A percentile compares a stretch with the other conserved stretches of the same genome.
phyloP scores from a whole-genome alignment of 2,888 invertebrate species.

The Clivina fossor region DNA sequence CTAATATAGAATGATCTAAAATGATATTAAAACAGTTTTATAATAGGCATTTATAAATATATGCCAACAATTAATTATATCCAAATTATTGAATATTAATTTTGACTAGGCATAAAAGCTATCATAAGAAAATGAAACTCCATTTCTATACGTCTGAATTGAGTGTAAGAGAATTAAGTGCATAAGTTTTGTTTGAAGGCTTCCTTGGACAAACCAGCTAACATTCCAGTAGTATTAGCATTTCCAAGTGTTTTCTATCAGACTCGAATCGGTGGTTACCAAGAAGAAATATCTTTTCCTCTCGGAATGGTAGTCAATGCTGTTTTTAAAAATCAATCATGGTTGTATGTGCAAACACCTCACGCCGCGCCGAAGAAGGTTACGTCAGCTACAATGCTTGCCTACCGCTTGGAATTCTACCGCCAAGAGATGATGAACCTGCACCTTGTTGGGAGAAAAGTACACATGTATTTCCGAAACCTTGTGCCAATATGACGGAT shows the following conservation, averaged over 20 bases:
- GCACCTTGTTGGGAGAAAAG: constrained; percentile 80
- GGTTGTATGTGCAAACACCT: constrained; percentile 83
- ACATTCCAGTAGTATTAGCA: constrained; percentile 81
- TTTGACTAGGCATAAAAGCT: too few relatives aligned
- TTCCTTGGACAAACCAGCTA: constrained; percentile 76
- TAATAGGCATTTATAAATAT: too few relatives aligned
- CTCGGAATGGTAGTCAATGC: constrained; percentile 85
- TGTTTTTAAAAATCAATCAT: constrained; percentile 80
- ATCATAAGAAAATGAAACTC: too few relatives aligned
- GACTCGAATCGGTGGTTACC: constrained; percentile 68
- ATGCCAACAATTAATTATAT: too few relatives aligned
- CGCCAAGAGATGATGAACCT: constrained; percentile 59
- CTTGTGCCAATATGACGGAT: constrained; percentile 79
- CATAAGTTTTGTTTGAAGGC: constrained; percentile 57
- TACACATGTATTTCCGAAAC: constrained; percentile 77
- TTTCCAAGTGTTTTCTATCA: constrained; percentile 74
- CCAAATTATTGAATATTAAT: too few relatives aligned
- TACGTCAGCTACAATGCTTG: constrained; percentile 78
- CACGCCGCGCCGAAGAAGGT: constrained; percentile 82
- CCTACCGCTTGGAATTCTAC: constrained; percentile 67
- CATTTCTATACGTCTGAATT: background rate
- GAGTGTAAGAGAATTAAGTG: background rate
- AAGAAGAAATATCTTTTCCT: constrained; percentile 69
- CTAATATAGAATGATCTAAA: too few relatives aligned
- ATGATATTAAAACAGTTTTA: too few relatives aligned